Evolutionary conservation across 1,140 invertebrate genomes (phyloP).

Genomic region (Carposina sasakii): DNA sequence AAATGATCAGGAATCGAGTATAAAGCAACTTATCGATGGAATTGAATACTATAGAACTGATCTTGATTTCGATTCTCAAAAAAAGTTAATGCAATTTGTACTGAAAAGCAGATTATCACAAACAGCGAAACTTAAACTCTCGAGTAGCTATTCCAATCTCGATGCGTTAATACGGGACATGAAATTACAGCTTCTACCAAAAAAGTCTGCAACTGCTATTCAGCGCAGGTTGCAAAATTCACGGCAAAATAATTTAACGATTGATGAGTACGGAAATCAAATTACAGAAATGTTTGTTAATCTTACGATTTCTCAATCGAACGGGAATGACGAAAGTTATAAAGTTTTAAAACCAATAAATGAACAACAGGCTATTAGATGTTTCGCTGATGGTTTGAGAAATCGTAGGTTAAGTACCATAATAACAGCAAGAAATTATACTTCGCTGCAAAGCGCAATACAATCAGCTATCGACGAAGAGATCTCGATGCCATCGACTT

Average conservation of each 20-base stretch:
- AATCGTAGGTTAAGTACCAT: slow-evolving; percentile 1
- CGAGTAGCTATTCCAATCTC: not conserved
- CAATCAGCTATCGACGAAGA: not conserved
- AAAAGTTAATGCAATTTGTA: not conserved
- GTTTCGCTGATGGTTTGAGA: not conserved
- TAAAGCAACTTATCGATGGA: not conserved
- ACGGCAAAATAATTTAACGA: not conserved
- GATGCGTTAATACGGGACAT: not conserved
- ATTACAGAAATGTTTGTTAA: not conserved
- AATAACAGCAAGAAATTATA: not conserved
- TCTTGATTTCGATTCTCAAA: not conserved
- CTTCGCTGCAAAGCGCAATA: not conserved
- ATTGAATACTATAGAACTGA: not conserved
- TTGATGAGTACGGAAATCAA: not conserved
- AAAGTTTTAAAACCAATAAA: not conserved
- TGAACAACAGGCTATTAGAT: not conserved
- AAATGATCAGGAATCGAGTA: not conserved
- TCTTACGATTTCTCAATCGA: not conserved
- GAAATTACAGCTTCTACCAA: not conserved
- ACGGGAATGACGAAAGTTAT: not conserved
- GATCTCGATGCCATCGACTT: not conserved
- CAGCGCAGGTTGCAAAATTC: not conserved
- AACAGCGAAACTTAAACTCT: not conserved
- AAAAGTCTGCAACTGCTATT: not conserved
- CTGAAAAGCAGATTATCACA: not conserved